Base-by-base conservation (phyloP, 1,140 invertebrate genomes). In the Papilio polytes region DNA sequence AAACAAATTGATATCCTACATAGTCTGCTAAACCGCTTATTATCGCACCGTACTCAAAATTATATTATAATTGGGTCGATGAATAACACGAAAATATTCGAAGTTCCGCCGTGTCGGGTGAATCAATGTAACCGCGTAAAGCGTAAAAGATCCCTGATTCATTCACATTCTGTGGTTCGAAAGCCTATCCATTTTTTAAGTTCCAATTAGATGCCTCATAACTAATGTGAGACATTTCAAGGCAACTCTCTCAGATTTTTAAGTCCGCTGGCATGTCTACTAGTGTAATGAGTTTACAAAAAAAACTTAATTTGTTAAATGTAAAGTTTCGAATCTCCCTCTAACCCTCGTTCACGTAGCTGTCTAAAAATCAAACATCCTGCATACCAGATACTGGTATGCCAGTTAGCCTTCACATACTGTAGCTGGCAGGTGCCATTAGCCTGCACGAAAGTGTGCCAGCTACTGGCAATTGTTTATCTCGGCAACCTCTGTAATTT, bases 41-140 rank as follows among this genome's bases (percentile, higher is more conserved):
- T 83, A 83, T 82, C 82, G 80, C 78, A 31, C 56, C 80, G 46
- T 83, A 85, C 82, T 73, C 53, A 66, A 78, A 82, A 85, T 83
- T 83, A 80, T 13, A 70, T 36, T 79, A 70, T 73, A 82, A 83
- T 51, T 80, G 79, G 80, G 77, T 72, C 80, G 80, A 83, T 82
- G 82, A 83, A 81, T 85, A 85, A 72, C 77, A 74, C 59, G 72
- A 53, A 72, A 81, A 82, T 81, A 76, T 83, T 72, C 74, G 12
- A 66, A 15, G 46, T 56, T 20, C 18, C 36, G 63, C 36, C 51
- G 3, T 15, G 13, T 3, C 59, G 44, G 26, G 44, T 78, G 74
- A 76, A 53, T 76, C 74, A 76, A 76, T 51, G 22, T 76, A 20
- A 9, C 46, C 20, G 7, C 20, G n/a, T 7, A 48, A 4, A 31